A percentile compares a stretch with the other conserved stretches of the same genome.
Evolutionary conservation across 1,140 invertebrate species (phyloP).

Genomic region (Magallana ariakensis): DNA sequence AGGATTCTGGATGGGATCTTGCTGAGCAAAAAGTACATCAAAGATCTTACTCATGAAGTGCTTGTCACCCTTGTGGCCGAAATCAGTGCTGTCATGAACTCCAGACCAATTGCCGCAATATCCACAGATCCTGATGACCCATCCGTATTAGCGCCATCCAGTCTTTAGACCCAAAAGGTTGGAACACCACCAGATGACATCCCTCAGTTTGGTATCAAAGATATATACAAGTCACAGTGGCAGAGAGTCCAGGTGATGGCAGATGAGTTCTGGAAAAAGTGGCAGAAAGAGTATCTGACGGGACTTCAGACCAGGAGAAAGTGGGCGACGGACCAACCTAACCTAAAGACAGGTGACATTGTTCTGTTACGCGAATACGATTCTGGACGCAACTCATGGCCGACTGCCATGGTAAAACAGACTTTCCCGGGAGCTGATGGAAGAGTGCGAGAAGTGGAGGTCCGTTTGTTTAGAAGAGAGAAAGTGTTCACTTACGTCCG

Average conservation of each 20-base stretch:
- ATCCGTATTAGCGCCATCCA: slow-evolving; percentile 47
- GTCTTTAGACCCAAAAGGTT: slow-evolving; percentile 50
- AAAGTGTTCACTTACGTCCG: not conserved
- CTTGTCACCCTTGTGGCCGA: slow-evolving; percentile 60
- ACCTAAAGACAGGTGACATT: slow-evolving; percentile 47
- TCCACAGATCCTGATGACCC: slow-evolving; percentile 44
- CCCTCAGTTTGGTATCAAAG: slow-evolving; percentile 9
- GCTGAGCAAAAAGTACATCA: not conserved
- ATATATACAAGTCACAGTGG: slow-evolving; percentile 52
- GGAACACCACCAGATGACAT: not conserved
- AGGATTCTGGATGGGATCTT: slow-evolving; percentile 59
- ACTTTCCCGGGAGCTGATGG: slow-evolving; percentile 5
- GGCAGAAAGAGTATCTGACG: slow-evolving; percentile 31
- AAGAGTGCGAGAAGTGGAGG: slow-evolving; percentile 31
- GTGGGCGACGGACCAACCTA: slow-evolving; percentile 22
- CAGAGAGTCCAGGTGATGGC: slow-evolving; percentile 48
- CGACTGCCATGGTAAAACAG: not conserved
- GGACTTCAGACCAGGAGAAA: slow-evolving; percentile 45
- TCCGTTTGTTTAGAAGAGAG: not conserved
- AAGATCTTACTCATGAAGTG: slow-evolving; percentile 62
- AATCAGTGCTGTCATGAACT: slow-evolving; percentile 58
- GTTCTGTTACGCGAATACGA: slow-evolving; percentile 33
- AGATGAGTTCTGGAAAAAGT: slow-evolving; percentile 49
- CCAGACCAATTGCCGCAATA: slow-evolving; percentile 45
- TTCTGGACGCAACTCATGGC: not conserved